These are phyloP conservation scores for Puffinus mauretanicus DNA, from an alignment of 2,113 vertebrate genomes.

Conservation along the genomic window DNA sequence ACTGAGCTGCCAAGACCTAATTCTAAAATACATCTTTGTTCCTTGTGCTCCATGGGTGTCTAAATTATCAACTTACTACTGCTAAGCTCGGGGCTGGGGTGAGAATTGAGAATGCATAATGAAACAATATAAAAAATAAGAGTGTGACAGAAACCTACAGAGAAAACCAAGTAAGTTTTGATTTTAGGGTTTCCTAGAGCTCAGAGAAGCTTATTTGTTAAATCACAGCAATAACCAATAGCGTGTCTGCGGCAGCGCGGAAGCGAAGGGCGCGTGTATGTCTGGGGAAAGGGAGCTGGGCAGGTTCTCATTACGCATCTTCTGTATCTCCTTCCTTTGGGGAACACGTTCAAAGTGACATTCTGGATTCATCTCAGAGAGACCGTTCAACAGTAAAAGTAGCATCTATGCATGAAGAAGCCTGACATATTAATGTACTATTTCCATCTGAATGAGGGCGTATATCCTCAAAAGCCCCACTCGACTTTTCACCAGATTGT, in stretches of 20 bases:
- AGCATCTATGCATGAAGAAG: background rate
- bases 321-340: background rate
- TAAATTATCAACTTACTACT: background rate
- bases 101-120: background rate
- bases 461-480: background rate
- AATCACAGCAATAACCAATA: background rate
- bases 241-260: background rate
- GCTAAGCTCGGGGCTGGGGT: background rate
- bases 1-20: background rate
- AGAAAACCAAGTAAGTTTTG: background rate
- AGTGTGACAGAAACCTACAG: background rate
- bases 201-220: background rate
- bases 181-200: background rate
- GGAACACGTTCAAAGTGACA: background rate
- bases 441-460: background rate
- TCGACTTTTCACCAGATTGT: background rate
- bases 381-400: background rate
- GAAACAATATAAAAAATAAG: background rate
- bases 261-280: fast-evolving
- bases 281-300: background rate
- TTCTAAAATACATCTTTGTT: background rate
- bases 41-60: background rate
- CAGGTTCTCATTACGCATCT: background rate
- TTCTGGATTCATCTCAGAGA: background rate
- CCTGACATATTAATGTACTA: background rate